Conservation (phyloP, 2,888 invertebrate species). For the Germaria angustata region DNA sequence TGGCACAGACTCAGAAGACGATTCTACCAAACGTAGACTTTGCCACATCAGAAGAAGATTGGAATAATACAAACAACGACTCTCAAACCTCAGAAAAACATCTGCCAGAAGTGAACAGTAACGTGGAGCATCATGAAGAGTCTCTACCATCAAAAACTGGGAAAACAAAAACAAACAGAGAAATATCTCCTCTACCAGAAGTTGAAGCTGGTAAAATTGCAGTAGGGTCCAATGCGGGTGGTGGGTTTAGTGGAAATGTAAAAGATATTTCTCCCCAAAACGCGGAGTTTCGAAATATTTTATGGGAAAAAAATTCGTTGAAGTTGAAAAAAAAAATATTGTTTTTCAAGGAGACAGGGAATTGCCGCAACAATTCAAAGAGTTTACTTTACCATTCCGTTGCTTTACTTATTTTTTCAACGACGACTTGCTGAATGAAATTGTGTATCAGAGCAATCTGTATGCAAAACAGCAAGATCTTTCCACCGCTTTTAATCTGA, state of each 20-base stretch:
- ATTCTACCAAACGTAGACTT: not conserved
- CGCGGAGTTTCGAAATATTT: not conserved
- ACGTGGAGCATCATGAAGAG: constrained; percentile 2
- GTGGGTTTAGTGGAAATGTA: constrained; percentile 17
- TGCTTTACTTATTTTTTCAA: constrained; percentile 1
- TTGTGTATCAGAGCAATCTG: constrained; percentile 17
- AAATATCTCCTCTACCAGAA: constrained; percentile 9
- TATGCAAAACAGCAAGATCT: constrained; percentile 7
- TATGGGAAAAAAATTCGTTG: not conserved
- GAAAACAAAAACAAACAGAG: not conserved
- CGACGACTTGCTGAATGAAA: constrained; percentile 14
- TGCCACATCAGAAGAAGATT: not conserved
- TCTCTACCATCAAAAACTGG: not conserved
- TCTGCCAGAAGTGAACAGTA: not conserved
- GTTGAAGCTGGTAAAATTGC: not conserved
- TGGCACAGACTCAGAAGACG: no score
- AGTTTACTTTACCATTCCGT: not conserved
- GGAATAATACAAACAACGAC: not conserved
- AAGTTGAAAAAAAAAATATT: constrained; percentile 15
- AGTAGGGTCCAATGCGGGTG: not conserved
- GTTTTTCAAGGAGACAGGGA: constrained; percentile 10
- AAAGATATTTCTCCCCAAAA: constrained; percentile 15
- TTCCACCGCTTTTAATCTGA: not conserved
- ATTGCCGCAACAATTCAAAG: constrained; percentile 13
- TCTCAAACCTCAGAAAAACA: not conserved